Conservation (phyloP, 2,113 vertebrate species). For the Mesembrinibis cayennensis region DNA sequence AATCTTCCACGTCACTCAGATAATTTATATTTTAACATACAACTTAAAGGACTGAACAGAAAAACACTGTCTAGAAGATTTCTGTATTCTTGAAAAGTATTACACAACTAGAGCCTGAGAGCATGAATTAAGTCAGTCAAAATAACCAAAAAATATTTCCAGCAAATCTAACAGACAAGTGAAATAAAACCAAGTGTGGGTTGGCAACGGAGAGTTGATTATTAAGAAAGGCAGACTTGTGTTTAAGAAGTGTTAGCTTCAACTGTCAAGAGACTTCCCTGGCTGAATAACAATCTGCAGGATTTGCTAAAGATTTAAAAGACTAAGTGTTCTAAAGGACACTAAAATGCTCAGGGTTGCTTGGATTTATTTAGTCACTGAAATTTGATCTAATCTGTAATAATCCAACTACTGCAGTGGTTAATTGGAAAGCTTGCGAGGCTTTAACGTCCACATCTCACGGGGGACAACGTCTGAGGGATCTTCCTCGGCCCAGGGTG, state of each 20-base stretch:
- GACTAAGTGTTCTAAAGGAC: neutral
- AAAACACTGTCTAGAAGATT: neutral
- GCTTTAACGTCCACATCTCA: rapidly evolving
- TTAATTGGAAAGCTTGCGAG: neutral
- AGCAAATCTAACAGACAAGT: neutral
- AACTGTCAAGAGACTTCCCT: slow-evolving; percentile 7
- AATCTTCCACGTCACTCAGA: neutral
- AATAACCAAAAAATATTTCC: slow-evolving; percentile 20
- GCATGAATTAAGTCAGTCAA: slow-evolving; percentile 21
- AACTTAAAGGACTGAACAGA: neutral
- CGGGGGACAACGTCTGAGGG: neutral
- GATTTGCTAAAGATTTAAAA: neutral
- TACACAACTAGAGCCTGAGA: neutral
- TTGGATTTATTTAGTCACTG: neutral
- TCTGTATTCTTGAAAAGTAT: neutral
- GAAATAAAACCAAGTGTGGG: slow-evolving; percentile 26
- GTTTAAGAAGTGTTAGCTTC: slow-evolving; percentile 21
- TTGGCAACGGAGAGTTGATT: neutral
- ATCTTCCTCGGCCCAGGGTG: neutral
- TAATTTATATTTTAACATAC: neutral
- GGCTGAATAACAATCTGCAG: neutral
- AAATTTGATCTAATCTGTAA: neutral
- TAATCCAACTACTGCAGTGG: neutral
- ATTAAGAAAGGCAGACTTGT: slow-evolving; percentile 29
- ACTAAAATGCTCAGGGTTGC: neutral